Base-by-base conservation (phyloP, 2,113 vertebrate genomes). In the Dryoscopus gambensis region DNA sequence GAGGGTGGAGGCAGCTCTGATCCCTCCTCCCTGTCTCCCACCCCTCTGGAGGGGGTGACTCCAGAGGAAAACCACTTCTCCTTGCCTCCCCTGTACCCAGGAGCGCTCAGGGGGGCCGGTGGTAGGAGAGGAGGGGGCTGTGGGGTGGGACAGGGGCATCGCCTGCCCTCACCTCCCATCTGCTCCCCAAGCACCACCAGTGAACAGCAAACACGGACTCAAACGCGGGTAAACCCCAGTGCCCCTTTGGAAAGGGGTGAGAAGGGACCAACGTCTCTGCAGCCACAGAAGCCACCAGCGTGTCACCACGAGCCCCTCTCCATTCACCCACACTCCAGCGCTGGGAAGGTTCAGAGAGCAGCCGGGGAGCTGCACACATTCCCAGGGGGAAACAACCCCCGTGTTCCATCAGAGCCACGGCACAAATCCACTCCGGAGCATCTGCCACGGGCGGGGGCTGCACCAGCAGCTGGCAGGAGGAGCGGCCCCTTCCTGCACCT, bases 301-400 rank as follows among this genome's bases (percentile, higher is more conserved):
- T 16, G 23, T 22, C 25, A 23, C 83, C 86, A 55, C 0, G 1
- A 87, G 37, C 75, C 37, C 44, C 25, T 7, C 69, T n/a, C 70
- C 37, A 0, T 10, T 21, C 70, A 18, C 42, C 15, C 28, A 1
- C n/a, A 0, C 10, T 18, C 19, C 55, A 0, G 40, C 0, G 28
- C 35, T 13, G 70, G 33, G 7, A 35, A 31, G 15, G 78, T 2
- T 63, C 70, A 13, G 49, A 2, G 57, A 8, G 40, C 0, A 0
- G 14, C 46, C 4, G 60, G 80, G 60, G 49, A 53, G 53, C 82
- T 15, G 6, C 63, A 14, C n/a, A 27, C 37, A 15, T 20, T 67
- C 76, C 55, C 42, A 13, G 33, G 40, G 35, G 67, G 21, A 44
- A 42, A 15, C 30, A 40, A 8, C 15, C 18, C 24, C 2, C 2